These are phyloP conservation scores for Calcarius ornatus DNA, from an alignment of 2,113 vertebrate genomes.

Conservation along the genomic window DNA sequence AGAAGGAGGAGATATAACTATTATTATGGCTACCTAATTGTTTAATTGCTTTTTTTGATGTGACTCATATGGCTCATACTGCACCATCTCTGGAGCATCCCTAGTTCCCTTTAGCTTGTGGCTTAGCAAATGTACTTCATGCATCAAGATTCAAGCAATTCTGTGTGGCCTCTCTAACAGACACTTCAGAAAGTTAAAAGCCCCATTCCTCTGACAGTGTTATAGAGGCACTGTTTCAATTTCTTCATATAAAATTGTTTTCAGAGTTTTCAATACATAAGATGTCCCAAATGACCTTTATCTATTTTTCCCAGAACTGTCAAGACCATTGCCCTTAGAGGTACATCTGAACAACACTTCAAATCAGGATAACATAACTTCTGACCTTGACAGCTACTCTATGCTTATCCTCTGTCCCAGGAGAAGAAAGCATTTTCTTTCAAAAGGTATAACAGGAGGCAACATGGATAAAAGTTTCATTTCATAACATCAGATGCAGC, in stretches of 20 bases:
- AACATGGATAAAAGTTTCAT: neutral
- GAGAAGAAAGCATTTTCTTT: neutral
- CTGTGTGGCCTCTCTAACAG: neutral
- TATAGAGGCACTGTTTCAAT: neutral
- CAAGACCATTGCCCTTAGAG: neutral
- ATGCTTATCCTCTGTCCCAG: neutral
- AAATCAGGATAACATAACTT: neutral
- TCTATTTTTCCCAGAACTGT: neutral
- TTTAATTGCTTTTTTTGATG: neutral
- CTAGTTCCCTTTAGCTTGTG: neutral
- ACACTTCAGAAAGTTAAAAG: neutral
- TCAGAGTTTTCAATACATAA: constrained; percentile 24
- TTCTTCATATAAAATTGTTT: neutral
- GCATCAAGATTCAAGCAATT: neutral
- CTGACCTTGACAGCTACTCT: neutral
- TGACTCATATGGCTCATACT: accelerated
- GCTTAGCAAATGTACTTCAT: neutral
- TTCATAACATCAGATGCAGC: neutral
- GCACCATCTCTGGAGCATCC: neutral
- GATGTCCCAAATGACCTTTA: neutral
- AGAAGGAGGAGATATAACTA: neutral
- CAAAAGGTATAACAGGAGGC: neutral
- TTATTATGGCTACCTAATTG: neutral
- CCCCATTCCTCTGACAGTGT: neutral
- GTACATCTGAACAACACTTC: neutral